A percentile compares a stretch with the other conserved stretches of the same genome.
Evolutionary conservation across 2,888 invertebrate genomes (phyloP).

Genomic region (Synanthedon formicaeformis): DNA sequence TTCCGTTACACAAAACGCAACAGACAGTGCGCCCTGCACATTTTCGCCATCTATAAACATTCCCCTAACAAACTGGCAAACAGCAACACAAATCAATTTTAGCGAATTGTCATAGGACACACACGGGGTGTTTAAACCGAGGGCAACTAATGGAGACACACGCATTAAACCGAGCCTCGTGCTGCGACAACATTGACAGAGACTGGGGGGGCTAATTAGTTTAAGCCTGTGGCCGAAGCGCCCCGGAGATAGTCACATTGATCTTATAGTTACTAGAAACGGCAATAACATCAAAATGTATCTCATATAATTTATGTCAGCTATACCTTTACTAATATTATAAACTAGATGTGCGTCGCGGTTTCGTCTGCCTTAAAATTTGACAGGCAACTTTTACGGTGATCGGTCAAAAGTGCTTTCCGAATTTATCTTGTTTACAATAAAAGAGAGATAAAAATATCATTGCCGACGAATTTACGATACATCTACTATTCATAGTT

Average conservation of each 20-base stretch:
- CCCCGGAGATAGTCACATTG: constrained; percentile 28
- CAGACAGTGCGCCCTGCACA: not conserved
- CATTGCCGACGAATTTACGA: no score
- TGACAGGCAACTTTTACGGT: no score
- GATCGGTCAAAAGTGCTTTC: no score
- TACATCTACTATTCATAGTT: no score
- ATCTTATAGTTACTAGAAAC: constrained; percentile 11
- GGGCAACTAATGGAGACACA: constrained; percentile 68
- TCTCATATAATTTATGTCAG: no score
- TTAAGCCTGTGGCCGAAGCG: constrained; percentile 51
- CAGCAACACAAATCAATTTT: constrained; percentile 63
- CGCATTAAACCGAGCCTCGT: constrained; percentile 64
- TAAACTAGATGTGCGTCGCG: no score
- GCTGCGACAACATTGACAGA: constrained; percentile 62
- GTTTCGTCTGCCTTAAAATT: no score
- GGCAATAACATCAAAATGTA: no score
- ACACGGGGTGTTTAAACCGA: constrained; percentile 55
- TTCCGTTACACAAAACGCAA: not conserved
- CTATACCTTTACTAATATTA: no score
- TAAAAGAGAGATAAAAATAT: no score
- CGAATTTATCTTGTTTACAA: no score
- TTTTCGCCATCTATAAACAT: not conserved
- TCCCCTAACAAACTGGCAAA: constrained; percentile 17
- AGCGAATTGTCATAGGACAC: constrained; percentile 48
- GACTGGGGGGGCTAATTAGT: constrained; percentile 66